Evolutionary conservation across 1,140 invertebrate species (phyloP).

Genomic region (Bombus terrestris): DNA sequence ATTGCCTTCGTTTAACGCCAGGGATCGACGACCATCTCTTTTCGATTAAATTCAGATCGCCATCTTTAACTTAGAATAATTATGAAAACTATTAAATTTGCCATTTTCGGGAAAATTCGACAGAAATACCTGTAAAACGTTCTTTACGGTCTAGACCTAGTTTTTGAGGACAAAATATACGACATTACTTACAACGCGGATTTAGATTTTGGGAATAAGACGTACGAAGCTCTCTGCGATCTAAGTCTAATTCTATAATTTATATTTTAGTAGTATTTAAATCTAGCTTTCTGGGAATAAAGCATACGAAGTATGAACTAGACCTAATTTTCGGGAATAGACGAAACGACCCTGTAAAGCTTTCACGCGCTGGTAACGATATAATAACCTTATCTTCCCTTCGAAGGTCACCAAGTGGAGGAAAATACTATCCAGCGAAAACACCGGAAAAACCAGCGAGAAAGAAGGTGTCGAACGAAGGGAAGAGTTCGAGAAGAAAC

Average conservation of each 20-base stretch:
- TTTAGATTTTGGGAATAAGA: not conserved
- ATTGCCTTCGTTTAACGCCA: not conserved
- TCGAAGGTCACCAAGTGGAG: constrained; percentile 17
- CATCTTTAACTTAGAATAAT: too few species aligned
- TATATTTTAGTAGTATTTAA: too few species aligned
- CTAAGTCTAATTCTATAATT: not conserved
- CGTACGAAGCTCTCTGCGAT: not conserved
- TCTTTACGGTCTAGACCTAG: not conserved
- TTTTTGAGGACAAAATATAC: not conserved
- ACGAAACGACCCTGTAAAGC: not conserved
- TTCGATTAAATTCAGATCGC: too few species aligned
- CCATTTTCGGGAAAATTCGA: too few species aligned
- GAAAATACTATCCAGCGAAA: not conserved
- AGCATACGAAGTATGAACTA: not conserved
- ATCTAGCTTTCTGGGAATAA: not conserved
- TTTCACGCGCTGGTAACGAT: not conserved
- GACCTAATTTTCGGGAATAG: not conserved
- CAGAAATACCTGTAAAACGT: too few species aligned
- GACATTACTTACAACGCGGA: not conserved
- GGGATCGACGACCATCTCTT: not conserved
- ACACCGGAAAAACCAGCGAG: not conserved
- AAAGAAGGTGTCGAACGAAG: constrained; percentile 14
- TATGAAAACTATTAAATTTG: too few species aligned
- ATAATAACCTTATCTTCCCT: not conserved
- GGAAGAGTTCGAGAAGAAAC: constrained; percentile 9